These are phyloP conservation scores for Lepisosteus osseus DNA, from an alignment of 2,113 vertebrate species.

Conservation along the genomic window DNA sequence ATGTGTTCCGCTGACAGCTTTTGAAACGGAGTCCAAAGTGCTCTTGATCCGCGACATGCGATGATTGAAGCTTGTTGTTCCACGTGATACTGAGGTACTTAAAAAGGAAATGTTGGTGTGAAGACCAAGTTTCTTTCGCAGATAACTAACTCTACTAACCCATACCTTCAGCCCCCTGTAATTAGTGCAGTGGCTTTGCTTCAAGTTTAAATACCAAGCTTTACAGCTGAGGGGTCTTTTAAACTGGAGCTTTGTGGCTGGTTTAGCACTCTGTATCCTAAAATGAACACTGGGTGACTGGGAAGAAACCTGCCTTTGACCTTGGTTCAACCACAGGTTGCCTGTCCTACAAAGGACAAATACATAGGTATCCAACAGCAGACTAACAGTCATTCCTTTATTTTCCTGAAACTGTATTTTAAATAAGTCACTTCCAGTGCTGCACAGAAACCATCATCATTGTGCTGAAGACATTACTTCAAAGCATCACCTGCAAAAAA, in stretches of 20 bases:
- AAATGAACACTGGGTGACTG: slow-evolving; percentile 28
- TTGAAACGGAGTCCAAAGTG: slow-evolving; percentile 84
- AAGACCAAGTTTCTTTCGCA: slow-evolving; percentile 50
- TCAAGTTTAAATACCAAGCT: slow-evolving; percentile 36
- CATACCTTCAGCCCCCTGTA: slow-evolving; percentile 50
- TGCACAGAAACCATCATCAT: not conserved
- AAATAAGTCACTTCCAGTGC: slow-evolving; percentile 12
- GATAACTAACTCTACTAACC: slow-evolving; percentile 48
- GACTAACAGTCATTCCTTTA: slow-evolving; percentile 77
- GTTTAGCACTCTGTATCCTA: not conserved
- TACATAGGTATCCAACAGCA: slow-evolving; percentile 66
- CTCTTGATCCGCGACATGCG: slow-evolving; percentile 86
- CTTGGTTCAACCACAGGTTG: slow-evolving; percentile 63
- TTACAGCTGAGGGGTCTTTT: slow-evolving; percentile 30
- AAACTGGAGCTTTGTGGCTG: slow-evolving; percentile 57
- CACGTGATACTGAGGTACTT: slow-evolving; percentile 73
- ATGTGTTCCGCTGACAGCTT: slow-evolving; percentile 82
- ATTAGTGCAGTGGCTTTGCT: slow-evolving; percentile 52
- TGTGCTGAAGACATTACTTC: slow-evolving; percentile 8
- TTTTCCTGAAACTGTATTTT: slow-evolving; percentile 26
- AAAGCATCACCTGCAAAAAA: slow-evolving; percentile 35
- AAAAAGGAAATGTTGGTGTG: slow-evolving; percentile 65
- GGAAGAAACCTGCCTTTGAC: slow-evolving; percentile 50
- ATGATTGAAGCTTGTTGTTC: slow-evolving; percentile 69
- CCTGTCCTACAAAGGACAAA: slow-evolving; percentile 66